These are phyloP conservation scores for Dynastes maya DNA, from an alignment of 2,888 invertebrate species.

Conservation along the genomic window DNA sequence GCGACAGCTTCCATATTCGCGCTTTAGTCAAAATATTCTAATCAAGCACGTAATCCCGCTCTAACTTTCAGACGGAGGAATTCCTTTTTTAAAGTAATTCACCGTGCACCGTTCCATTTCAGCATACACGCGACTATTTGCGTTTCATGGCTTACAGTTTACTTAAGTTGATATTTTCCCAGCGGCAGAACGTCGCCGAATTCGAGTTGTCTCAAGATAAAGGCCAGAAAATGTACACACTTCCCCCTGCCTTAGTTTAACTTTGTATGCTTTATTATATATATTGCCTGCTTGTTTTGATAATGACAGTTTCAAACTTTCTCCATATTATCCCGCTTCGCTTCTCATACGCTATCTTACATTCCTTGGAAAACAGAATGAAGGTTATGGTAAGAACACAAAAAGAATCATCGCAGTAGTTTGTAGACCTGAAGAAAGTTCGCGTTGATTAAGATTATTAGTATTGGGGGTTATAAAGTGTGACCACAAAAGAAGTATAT, in stretches of 20 bases:
- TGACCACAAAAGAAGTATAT: too few relatives aligned
- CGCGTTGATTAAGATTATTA: too few relatives aligned
- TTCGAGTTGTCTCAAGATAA: background rate
- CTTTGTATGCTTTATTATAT: constrained; percentile 11
- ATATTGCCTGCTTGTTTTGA: constrained; percentile 25
- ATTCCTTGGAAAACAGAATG: background rate
- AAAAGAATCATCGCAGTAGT: too few relatives aligned
- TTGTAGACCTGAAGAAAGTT: too few relatives aligned
- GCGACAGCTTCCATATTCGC: too few relatives aligned
- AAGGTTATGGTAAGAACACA: too few relatives aligned
- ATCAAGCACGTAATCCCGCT: too few relatives aligned
- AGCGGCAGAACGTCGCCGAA: background rate
- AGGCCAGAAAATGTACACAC: constrained; percentile 6
- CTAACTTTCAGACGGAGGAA: too few relatives aligned
- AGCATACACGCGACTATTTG: too few relatives aligned
- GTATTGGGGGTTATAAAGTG: too few relatives aligned
- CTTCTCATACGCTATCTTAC: background rate
- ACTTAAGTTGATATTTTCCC: background rate
- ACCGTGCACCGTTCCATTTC: too few relatives aligned
- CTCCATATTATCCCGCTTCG: background rate
- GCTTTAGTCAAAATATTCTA: too few relatives aligned
- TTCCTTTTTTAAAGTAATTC: background rate
- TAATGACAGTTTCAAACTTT: constrained; percentile 27
- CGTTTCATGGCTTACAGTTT: background rate
- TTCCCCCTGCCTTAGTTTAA: constrained; percentile 21